These are phyloP conservation scores for Pseudocheirus occidentalis DNA, from an alignment of 2,797 vertebrate genomes.

Conservation along the genomic window DNA sequence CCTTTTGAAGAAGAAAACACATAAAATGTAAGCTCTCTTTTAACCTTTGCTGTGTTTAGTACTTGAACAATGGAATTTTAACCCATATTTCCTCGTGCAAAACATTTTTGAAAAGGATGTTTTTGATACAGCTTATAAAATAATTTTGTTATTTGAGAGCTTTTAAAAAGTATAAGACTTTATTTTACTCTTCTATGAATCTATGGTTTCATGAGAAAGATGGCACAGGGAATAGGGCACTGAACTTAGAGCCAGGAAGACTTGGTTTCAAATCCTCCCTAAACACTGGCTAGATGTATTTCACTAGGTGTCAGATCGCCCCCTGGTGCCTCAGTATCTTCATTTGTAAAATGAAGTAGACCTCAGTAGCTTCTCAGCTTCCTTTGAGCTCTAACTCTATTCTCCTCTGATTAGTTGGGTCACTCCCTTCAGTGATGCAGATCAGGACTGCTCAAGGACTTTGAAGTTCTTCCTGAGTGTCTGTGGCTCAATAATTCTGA, in stretches of 20 bases:
- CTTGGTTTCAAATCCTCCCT: neutral
- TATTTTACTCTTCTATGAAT: neutral
- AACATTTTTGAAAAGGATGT: slow-evolving; percentile 19
- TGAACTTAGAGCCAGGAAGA: neutral
- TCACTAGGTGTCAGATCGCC: neutral
- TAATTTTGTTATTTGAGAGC: neutral
- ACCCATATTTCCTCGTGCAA: slow-evolving; percentile 38
- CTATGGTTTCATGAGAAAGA: neutral
- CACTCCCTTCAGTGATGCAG: neutral
- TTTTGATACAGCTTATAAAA: slow-evolving; percentile 50
- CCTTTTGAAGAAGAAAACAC: slow-evolving; percentile 47
- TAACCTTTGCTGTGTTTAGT: slow-evolving; percentile 17
- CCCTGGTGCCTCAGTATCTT: neutral
- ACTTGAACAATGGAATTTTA: slow-evolving; percentile 31
- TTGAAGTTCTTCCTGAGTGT: neutral
- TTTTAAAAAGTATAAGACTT: neutral
- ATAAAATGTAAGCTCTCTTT: slow-evolving; percentile 53
- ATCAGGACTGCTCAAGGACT: neutral
- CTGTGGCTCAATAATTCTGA: neutral
- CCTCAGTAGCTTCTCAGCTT: neutral
- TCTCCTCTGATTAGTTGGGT: neutral
- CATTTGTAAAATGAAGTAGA: neutral
- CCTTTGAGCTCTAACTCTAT: neutral
- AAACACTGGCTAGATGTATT: neutral
- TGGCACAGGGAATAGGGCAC: neutral